Evolutionary conservation across 2,888 invertebrate species (phyloP).

Genomic region (Cephus pygmeus): DNA sequence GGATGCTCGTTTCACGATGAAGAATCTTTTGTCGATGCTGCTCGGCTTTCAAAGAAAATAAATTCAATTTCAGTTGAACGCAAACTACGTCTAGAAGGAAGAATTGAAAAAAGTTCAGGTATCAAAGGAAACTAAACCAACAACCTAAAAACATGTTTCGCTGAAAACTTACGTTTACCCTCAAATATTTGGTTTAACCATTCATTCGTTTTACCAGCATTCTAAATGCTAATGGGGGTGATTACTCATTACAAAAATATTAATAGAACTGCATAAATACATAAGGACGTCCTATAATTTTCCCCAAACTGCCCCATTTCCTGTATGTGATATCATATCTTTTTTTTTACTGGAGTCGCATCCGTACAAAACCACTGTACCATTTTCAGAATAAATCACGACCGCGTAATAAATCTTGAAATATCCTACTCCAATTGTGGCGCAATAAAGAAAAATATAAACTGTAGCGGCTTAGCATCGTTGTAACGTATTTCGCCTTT

Average conservation of each 20-base stretch:
- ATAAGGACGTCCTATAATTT: background rate
- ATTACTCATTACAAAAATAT: background rate
- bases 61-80: background rate
- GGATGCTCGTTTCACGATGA: background rate
- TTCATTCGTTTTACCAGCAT: background rate
- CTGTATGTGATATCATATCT: background rate
- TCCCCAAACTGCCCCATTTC: background rate
- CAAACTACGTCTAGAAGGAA: too few relatives aligned
- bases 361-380: background rate
- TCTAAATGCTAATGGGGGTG: background rate
- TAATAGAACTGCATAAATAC: background rate
- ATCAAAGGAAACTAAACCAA: background rate
- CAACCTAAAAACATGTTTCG: background rate
- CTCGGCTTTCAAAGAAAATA: background rate
- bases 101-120: background rate
- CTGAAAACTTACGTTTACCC: background rate
- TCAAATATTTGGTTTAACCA: background rate
- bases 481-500: conserved; percentile 7
- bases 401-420: background rate
- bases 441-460: background rate
- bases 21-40: background rate
- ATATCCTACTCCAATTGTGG: background rate
- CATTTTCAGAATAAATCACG: background rate
- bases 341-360: background rate
- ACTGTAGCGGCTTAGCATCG: background rate